phyloP scores from a whole-genome alignment of 2,113 vertebrate genomes.

The Cathartes aura region DNA sequence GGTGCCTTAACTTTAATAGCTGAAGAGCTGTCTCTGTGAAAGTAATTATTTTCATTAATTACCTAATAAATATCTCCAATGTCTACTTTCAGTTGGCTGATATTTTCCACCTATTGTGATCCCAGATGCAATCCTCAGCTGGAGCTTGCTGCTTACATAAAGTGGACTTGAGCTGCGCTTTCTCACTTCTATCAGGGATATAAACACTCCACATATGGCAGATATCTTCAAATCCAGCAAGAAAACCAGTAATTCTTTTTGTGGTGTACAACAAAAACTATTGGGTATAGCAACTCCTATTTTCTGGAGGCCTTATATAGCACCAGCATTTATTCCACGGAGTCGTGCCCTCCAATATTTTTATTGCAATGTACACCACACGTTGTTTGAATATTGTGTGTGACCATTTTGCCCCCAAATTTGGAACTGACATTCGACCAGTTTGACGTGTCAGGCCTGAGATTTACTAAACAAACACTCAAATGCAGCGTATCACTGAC shows the following conservation, averaged over 20 bases:
- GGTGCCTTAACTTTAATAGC: not conserved
- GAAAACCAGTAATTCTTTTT: not conserved
- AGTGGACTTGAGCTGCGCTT: not conserved
- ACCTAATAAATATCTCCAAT: not conserved
- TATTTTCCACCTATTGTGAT: not conserved
- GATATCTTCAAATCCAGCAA: slow-evolving; percentile 7
- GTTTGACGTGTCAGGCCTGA: not conserved
- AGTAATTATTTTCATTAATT: not conserved
- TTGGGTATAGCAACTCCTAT: not conserved
- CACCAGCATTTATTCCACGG: not conserved
- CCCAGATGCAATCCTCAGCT: not conserved
- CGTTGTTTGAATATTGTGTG: not conserved
- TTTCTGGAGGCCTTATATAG: not conserved
- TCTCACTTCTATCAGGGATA: not conserved
- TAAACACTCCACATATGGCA: not conserved
- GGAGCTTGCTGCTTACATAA: not conserved
- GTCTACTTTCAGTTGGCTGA: not conserved
- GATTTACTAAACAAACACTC: slow-evolving; percentile 27
- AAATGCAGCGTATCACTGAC: not conserved
- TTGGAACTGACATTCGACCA: not conserved
- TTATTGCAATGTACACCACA: not conserved
- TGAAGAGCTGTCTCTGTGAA: not conserved
- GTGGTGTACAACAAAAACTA: not conserved
- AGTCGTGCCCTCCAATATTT: not conserved
- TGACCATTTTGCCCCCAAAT: not conserved